Evolutionary conservation across 2,888 invertebrate genomes (phyloP).

Genomic region (Iselma pallidipennis): DNA sequence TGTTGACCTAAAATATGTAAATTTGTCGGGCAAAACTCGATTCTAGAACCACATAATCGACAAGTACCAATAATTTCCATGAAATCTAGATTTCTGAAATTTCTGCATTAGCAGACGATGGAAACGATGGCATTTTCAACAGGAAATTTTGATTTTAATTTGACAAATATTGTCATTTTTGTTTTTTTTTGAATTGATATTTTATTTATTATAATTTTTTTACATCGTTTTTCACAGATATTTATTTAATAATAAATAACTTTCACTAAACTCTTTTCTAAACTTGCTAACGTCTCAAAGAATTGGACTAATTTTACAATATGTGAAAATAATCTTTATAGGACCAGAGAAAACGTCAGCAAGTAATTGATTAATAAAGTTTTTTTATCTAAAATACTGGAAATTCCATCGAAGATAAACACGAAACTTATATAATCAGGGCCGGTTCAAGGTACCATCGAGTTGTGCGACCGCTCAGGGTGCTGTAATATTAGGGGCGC

Average conservation of each 20-base stretch:
- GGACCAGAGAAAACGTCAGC: conserved; percentile 9
- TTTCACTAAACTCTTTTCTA: neutral
- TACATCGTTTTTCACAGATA: conserved; percentile 6
- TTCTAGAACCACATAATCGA: conserved; percentile 14
- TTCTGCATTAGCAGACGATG: too few species aligned
- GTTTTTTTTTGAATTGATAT: conserved; percentile 6
- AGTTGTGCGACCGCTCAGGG: too few species aligned
- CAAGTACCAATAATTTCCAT: conserved; percentile 17
- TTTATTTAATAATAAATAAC: conserved; percentile 4
- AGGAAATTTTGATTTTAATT: neutral
- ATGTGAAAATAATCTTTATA: conserved; percentile 1
- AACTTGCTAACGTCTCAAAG: neutral
- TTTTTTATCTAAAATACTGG: neutral
- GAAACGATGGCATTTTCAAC: neutral
- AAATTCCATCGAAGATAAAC: neutral
- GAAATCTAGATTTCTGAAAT: neutral
- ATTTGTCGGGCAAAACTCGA: neutral
- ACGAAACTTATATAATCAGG: too few species aligned
- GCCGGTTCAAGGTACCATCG: too few species aligned
- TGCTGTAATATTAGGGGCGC: too few species aligned
- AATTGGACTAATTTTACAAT: neutral
- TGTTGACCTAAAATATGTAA: conserved; percentile 41
- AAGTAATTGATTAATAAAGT: conserved; percentile 3
- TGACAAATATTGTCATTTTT: neutral
- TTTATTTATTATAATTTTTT: conserved; percentile 12